Evolutionary conservation across 2,888 invertebrate species (phyloP).

Genomic region (Phlogophora meticulosa): DNA sequence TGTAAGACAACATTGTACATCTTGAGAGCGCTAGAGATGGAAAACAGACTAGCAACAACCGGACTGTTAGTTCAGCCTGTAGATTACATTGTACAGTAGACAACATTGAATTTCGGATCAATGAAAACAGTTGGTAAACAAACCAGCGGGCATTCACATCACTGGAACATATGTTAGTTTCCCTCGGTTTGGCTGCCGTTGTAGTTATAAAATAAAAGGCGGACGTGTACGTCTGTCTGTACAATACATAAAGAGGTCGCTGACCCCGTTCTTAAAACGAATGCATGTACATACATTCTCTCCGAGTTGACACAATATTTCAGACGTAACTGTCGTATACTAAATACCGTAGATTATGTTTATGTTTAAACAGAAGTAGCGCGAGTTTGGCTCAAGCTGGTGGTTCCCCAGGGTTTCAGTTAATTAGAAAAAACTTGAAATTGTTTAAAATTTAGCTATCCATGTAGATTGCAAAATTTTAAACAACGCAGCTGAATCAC

Average conservation of each 20-base stretch:
- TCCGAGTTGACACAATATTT: constrained; percentile 65
- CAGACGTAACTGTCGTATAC: constrained; percentile 34
- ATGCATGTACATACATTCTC: constrained; percentile 68
- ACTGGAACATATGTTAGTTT: constrained; percentile 75
- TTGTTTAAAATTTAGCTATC: no score
- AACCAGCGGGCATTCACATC: constrained; percentile 78
- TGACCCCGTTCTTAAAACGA: constrained; percentile 77
- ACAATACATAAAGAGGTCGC: constrained; percentile 84
- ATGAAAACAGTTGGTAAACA: constrained; percentile 73
- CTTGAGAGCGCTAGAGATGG: constrained; percentile 4
- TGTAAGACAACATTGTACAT: constrained; percentile 21
- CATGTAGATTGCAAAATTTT: no score
- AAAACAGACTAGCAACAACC: constrained; percentile 35
- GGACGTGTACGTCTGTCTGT: constrained; percentile 84
- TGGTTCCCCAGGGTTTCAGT: not conserved
- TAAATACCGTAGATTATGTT: constrained; percentile 30
- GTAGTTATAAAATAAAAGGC: constrained; percentile 84
- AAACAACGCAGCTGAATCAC: not conserved
- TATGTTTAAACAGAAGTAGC: constrained; percentile 7
- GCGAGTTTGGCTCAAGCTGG: constrained; percentile 1
- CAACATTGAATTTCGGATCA: constrained; percentile 62
- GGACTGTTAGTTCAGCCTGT: constrained; percentile 16
- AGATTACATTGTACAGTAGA: constrained; percentile 26
- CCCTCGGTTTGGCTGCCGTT: constrained; percentile 71
- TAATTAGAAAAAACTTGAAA: not conserved